Percentiles rank a stretch among this genome's conserved stretches.
Evolutionary conservation across 2,888 invertebrate species (phyloP).

Genomic region (Athalia circularis): DNA sequence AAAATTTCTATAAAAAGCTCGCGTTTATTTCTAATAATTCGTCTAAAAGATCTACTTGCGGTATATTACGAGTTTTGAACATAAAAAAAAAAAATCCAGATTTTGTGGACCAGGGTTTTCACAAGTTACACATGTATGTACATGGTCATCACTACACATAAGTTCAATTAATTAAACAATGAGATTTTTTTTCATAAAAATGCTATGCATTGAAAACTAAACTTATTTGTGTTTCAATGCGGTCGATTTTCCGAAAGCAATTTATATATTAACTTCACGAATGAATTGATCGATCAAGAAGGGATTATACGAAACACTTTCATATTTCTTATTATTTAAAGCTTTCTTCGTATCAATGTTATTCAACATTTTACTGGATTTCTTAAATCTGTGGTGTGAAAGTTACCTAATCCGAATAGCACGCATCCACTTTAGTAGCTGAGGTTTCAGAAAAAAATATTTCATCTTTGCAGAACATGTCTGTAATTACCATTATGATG

Average conservation of each 20-base stretch:
- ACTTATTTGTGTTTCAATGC: slow-evolving; percentile 35
- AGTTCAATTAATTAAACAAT: slow-evolving; percentile 32
- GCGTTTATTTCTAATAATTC: slow-evolving; percentile 54
- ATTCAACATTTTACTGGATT: slow-evolving; percentile 22
- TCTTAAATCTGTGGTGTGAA: neutral
- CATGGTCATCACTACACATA: slow-evolving; percentile 36
- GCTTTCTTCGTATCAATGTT: slow-evolving; percentile 29
- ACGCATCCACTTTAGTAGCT: neutral
- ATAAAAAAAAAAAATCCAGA: slow-evolving; percentile 1
- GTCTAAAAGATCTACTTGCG: slow-evolving; percentile 59
- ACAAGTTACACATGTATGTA: no score
- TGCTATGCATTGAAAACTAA: slow-evolving; percentile 32
- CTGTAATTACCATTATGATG: no score
- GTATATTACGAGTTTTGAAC: slow-evolving; percentile 22
- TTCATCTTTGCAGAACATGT: no score
- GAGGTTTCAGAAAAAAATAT: no score
- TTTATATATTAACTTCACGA: slow-evolving; percentile 25
- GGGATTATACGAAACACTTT: slow-evolving; percentile 31
- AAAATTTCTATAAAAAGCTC: slow-evolving; percentile 63
- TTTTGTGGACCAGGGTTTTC: no score
- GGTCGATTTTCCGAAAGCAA: slow-evolving; percentile 23
- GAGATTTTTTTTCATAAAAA: slow-evolving; percentile 27
- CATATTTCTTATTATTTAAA: slow-evolving; percentile 35
- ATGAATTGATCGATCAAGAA: slow-evolving; percentile 40
- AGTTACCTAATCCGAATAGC: neutral